These are phyloP conservation scores for Drosophila bunnanda DNA, from an alignment of 2,888 invertebrate genomes.

Conservation along the genomic window DNA sequence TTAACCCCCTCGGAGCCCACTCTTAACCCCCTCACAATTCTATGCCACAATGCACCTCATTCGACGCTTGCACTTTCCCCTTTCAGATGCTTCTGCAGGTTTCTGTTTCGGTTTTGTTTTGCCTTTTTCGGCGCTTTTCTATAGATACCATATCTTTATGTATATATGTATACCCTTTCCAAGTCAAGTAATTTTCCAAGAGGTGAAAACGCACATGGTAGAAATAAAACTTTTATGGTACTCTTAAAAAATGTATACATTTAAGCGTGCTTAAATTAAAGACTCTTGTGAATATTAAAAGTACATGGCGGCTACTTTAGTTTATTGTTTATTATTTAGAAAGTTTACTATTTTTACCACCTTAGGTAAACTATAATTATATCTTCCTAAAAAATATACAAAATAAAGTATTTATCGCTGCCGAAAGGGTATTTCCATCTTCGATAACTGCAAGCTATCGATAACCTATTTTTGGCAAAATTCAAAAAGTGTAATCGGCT, in stretches of 20 bases:
- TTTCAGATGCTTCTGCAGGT: conserved; percentile 35
- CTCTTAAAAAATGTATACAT: conserved; percentile 6
- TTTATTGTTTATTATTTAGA: neutral
- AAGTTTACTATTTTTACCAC: too few species aligned
- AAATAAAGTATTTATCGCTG: too few species aligned
- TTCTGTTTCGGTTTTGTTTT: conserved; percentile 11
- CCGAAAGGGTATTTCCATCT: neutral
- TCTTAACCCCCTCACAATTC: conserved; percentile 16
- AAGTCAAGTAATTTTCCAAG: conserved; percentile 26
- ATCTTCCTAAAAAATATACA: too few species aligned
- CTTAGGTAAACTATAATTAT: too few species aligned
- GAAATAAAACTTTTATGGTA: conserved; percentile 26
- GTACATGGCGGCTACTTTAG: neutral
- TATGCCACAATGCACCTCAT: conserved; percentile 39
- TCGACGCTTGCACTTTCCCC: conserved; percentile 45
- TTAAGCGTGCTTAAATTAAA: conserved; percentile 4
- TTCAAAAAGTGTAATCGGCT: conserved; percentile 1
- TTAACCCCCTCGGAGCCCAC: neutral
- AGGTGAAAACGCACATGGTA: neutral
- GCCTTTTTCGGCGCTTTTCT: conserved; percentile 12
- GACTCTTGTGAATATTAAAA: conserved; percentile 1
- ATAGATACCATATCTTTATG: neutral
- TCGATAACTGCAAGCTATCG: neutral
- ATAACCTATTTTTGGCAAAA: conserved; percentile 2
- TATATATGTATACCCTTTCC: neutral